A percentile compares a stretch with the other conserved stretches of the same genome.
Evolutionary conservation across 2,888 invertebrate genomes (phyloP).

Genomic region (Amiota mariae): DNA sequence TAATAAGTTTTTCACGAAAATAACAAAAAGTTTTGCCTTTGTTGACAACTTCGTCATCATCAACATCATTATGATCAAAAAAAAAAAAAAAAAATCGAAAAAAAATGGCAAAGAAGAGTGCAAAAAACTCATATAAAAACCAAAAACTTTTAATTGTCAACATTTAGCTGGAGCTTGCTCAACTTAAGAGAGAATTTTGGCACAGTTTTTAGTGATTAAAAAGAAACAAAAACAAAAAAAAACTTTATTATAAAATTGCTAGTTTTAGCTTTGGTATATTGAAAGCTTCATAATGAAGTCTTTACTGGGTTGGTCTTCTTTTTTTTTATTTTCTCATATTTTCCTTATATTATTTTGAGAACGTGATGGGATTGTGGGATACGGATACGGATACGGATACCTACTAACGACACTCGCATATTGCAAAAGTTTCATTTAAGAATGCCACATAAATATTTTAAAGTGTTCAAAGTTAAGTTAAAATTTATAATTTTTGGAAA

Average conservation of each 20-base stretch:
- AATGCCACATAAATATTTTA: too few species aligned
- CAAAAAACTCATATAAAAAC: constrained; percentile 13
- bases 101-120: not conserved
- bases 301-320: too few species aligned
- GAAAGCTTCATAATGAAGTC: too few species aligned
- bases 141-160: constrained; percentile 65
- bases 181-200: not conserved
- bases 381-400: too few species aligned
- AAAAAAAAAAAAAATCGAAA: not conserved
- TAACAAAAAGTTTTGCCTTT: constrained; percentile 2
- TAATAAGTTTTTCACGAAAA: not conserved
- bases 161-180: constrained; percentile 51
- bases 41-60: not conserved
- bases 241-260: not conserved
- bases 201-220: not conserved
- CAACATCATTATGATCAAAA: not conserved
- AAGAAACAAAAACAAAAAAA: not conserved
- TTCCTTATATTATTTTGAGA: too few species aligned
- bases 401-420: too few species aligned
- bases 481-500: too few species aligned
- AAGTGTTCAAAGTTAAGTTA: too few species aligned
- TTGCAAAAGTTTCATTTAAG: too few species aligned
- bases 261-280: too few species aligned
- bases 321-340: too few species aligned
- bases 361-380: too few species aligned